Conservation (phyloP, 2,797 vertebrate genomes). For the Miichthys miiuy region DNA sequence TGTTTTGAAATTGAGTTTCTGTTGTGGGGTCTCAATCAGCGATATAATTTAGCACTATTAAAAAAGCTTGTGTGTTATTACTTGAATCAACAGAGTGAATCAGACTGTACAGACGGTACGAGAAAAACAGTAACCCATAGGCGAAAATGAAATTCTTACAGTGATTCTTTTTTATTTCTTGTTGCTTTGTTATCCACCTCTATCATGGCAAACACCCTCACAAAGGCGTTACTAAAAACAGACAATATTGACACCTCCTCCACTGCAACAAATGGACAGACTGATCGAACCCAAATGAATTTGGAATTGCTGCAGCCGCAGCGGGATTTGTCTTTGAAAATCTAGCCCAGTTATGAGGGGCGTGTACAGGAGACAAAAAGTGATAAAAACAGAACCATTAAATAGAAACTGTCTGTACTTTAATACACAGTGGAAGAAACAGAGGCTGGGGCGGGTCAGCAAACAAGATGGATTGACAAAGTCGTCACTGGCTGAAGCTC, state of each 20-base stretch:
- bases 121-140: not conserved
- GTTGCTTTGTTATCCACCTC: not conserved
- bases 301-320: constrained; percentile 38
- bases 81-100: not conserved
- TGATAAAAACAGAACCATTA: constrained; percentile 50
- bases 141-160: constrained; percentile 7
- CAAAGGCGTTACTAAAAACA: constrained; percentile 38
- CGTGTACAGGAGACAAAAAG: constrained; percentile 24
- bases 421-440: constrained; percentile 53
- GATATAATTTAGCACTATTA: not conserved
- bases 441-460: constrained; percentile 36
- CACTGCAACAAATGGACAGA: constrained; percentile 49
- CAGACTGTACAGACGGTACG: not conserved
- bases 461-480: constrained; percentile 52
- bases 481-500: constrained; percentile 49
- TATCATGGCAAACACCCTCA: constrained; percentile 29
- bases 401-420: constrained; percentile 44
- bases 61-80: not conserved
- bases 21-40: not conserved
- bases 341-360: constrained; percentile 24
- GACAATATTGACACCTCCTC: constrained; percentile 40
- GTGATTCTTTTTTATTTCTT: constrained; percentile 8
- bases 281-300: constrained; percentile 62
- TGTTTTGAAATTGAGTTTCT: not conserved
- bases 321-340: constrained; percentile 44